Evolutionary conservation across 2,113 vertebrate genomes (phyloP).

Genomic region (Prunella fulvescens): DNA sequence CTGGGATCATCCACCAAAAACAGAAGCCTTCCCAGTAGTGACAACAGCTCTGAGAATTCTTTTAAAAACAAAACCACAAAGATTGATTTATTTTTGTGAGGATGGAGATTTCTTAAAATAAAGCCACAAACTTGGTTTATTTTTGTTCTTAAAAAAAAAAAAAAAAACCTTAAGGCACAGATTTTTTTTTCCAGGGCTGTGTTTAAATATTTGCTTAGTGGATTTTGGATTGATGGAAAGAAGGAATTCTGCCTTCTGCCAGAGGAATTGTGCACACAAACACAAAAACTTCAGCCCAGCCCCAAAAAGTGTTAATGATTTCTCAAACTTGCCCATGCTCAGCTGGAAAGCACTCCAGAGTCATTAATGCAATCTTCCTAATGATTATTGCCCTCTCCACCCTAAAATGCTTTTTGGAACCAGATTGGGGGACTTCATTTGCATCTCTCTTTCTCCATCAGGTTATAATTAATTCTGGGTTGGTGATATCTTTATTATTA

Average conservation of each 20-base stretch:
- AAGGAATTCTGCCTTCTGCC: background rate
- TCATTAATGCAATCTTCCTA: background rate
- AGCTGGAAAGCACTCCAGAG: background rate
- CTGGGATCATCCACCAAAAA: background rate
- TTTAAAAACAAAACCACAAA: background rate
- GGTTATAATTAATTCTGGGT: background rate
- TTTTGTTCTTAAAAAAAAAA: background rate
- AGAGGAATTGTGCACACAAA: background rate
- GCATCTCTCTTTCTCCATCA: background rate
- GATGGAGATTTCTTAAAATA: background rate
- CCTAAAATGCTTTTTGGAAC: background rate
- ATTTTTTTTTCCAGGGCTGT: background rate
- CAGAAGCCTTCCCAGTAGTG: background rate
- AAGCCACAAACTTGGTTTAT: background rate
- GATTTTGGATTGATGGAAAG: background rate
- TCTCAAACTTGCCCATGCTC: background rate
- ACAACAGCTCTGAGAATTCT: background rate
- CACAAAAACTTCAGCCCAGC: background rate
- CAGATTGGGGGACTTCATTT: background rate
- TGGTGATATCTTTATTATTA: background rate
- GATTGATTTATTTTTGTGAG: background rate
- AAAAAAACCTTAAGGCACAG: background rate
- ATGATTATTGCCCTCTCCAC: background rate
- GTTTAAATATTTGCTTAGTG: background rate
- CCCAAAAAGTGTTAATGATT: background rate